A percentile compares a stretch with the other conserved stretches of the same genome.
These are phyloP conservation scores for Pseudorasbora parva DNA, from an alignment of 2,113 vertebrate genomes.

Conservation along the genomic window DNA sequence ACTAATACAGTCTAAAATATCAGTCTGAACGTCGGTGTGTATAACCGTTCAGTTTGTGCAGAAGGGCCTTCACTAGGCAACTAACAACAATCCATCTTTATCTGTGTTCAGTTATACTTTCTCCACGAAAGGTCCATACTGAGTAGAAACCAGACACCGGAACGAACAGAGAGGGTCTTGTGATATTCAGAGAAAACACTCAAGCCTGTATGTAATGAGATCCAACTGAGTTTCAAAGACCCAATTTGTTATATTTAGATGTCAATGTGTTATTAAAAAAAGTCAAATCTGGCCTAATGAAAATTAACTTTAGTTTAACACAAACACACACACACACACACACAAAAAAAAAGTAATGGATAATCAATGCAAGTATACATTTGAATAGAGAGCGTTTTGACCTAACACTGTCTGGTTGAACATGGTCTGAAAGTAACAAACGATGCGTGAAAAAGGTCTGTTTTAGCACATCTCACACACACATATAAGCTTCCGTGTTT, in stretches of 20 bases:
- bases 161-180: constrained; percentile 13
- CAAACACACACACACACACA: no score
- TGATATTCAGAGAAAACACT: constrained; percentile 15
- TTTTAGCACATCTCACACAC: no score
- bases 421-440: not conserved
- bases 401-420: not conserved
- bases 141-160: not conserved
- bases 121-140: not conserved
- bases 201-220: constrained; percentile 37
- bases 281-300: not conserved
- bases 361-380: constrained; percentile 5
- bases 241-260: constrained; percentile 31
- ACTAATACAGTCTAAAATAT: constrained; percentile 17
- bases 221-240: constrained; percentile 26
- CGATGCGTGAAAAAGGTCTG: no score
- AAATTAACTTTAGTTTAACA: not conserved
- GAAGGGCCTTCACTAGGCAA: constrained; percentile 14
- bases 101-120: not conserved
- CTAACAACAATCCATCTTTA: constrained; percentile 22
- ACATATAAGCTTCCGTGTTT: no score
- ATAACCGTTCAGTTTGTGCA: not conserved
- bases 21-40: not conserved
- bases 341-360: no score
- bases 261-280: constrained; percentile 1
- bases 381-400: not conserved